These are phyloP conservation scores for Fopius arisanus DNA, from an alignment of 1,140 invertebrate species.

Conservation along the genomic window DNA sequence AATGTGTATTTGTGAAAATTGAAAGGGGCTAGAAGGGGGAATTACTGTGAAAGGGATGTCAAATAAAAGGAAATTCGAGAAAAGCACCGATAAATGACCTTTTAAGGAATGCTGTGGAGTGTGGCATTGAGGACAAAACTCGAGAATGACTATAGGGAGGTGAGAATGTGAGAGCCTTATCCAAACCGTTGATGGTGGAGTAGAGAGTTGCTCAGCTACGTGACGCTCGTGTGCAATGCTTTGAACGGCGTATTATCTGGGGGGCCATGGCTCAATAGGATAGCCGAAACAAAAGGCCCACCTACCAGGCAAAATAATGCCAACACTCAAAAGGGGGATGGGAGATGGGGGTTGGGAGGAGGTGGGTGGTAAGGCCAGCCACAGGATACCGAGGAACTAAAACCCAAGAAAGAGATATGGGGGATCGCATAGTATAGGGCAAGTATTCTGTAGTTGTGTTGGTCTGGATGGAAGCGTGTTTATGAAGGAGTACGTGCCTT, in stretches of 20 bases:
- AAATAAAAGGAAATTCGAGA: slow-evolving; percentile 6
- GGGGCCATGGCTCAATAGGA: slow-evolving; percentile 53
- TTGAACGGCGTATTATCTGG: slow-evolving; percentile 53
- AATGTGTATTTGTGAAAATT: slow-evolving; percentile 1
- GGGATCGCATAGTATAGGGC: slow-evolving; percentile 17
- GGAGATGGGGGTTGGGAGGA: neutral
- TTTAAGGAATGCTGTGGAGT: slow-evolving; percentile 4
- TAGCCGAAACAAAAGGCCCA: slow-evolving; percentile 55
- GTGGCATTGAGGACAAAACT: slow-evolving; percentile 12
- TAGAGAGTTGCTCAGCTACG: slow-evolving; percentile 38
- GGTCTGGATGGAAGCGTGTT: slow-evolving; percentile 39
- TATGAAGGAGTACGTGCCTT: slow-evolving; percentile 35
- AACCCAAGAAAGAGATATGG: slow-evolving; percentile 52
- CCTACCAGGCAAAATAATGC: slow-evolving; percentile 56
- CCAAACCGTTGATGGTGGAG: slow-evolving; percentile 10
- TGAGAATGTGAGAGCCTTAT: slow-evolving; percentile 50
- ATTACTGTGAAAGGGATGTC: slow-evolving; percentile 37
- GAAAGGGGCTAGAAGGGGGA: too few species aligned
- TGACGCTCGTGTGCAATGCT: slow-evolving; percentile 40
- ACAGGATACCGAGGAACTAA: slow-evolving; percentile 39
- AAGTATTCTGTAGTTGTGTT: slow-evolving; percentile 36
- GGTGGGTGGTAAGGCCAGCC: neutral
- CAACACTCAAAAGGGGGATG: slow-evolving; percentile 45
- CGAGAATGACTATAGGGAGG: slow-evolving; percentile 44
- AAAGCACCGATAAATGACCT: neutral